phyloP scores from a whole-genome alignment of 2,113 vertebrate species.

The Chlamydotis undulata region DNA sequence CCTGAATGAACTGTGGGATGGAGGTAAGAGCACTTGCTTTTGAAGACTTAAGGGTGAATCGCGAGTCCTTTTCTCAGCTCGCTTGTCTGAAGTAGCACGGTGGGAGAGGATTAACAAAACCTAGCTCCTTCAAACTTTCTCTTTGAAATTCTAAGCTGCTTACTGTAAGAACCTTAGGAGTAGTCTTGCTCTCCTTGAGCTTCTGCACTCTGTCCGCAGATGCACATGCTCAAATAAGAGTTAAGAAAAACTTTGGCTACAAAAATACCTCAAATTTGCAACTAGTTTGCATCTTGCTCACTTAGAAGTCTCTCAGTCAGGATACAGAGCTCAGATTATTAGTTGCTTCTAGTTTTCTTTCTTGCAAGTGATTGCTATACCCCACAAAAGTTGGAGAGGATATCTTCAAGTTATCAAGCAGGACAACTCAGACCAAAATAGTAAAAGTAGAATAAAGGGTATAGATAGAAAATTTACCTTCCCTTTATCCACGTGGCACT shows the following conservation, averaged over 20 bases:
- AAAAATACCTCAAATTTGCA: background rate
- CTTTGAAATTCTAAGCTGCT: constrained; percentile 63
- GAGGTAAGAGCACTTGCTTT: background rate
- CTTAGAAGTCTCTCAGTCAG: background rate
- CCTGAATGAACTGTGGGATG: background rate
- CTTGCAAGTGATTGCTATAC: background rate
- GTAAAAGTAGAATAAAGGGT: background rate
- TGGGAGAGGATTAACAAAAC: constrained; percentile 22
- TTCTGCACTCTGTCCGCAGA: background rate
- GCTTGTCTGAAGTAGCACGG: background rate
- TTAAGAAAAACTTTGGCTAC: background rate
- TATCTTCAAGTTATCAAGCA: background rate
- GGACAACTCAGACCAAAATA: background rate
- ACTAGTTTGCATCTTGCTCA: background rate
- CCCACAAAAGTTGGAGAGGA: background rate
- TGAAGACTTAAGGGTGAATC: background rate
- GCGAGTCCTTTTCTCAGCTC: background rate
- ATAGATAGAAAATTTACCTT: background rate
- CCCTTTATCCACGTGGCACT: background rate
- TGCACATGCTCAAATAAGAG: background rate
- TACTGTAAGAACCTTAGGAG: constrained; percentile 40
- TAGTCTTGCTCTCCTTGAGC: constrained; percentile 23
- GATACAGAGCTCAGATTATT: background rate
- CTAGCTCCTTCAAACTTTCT: background rate
- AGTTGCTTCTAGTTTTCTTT: background rate